phyloP scores from a whole-genome alignment of 2,888 invertebrate genomes.

The Lordiphosa fenestrarum region DNA sequence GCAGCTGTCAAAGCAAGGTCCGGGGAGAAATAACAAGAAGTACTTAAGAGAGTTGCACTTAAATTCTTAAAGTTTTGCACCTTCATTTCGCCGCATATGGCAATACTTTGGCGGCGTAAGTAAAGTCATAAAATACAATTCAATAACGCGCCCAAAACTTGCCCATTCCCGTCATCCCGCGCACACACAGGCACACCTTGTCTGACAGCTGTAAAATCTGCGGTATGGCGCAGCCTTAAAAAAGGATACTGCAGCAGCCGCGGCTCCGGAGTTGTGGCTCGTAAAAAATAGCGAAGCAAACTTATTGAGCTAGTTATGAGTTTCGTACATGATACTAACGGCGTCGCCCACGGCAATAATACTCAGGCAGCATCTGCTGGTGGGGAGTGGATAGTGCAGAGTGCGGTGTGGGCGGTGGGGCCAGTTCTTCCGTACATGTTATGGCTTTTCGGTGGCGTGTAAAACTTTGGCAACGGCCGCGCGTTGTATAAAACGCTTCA shows the following conservation, averaged over 20 bases:
- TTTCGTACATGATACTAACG: slow-evolving; percentile 72
- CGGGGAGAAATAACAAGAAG: slow-evolving; percentile 27
- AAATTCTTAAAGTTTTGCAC: slow-evolving; percentile 50
- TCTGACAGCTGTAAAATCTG: slow-evolving; percentile 69
- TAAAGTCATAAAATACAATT: slow-evolving; percentile 70
- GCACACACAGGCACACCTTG: slow-evolving; percentile 45
- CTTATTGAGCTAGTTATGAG: slow-evolving; percentile 75
- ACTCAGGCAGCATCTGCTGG: slow-evolving; percentile 40
- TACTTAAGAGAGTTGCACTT: slow-evolving; percentile 33
- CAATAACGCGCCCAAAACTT: slow-evolving; percentile 62
- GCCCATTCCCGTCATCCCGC: not conserved
- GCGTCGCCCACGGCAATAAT: slow-evolving; percentile 56
- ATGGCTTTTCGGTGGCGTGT: slow-evolving; percentile 64
- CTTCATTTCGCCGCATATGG: slow-evolving; percentile 45
- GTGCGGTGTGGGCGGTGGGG: not conserved
- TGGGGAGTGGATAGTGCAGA: not conserved
- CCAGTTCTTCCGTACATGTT: slow-evolving; percentile 41
- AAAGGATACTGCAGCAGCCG: slow-evolving; percentile 28
- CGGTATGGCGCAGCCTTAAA: slow-evolving; percentile 62
- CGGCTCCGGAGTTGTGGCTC: slow-evolving; percentile 39
- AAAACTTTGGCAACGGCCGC: slow-evolving; percentile 49
- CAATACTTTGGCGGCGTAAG: slow-evolving; percentile 52
- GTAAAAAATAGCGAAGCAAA: slow-evolving; percentile 71
- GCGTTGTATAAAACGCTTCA: slow-evolving; percentile 46
- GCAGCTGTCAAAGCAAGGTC: slow-evolving; percentile 66